Evolutionary conservation across 2,888 invertebrate genomes (phyloP).

Genomic region (Cremastinae sp.): DNA sequence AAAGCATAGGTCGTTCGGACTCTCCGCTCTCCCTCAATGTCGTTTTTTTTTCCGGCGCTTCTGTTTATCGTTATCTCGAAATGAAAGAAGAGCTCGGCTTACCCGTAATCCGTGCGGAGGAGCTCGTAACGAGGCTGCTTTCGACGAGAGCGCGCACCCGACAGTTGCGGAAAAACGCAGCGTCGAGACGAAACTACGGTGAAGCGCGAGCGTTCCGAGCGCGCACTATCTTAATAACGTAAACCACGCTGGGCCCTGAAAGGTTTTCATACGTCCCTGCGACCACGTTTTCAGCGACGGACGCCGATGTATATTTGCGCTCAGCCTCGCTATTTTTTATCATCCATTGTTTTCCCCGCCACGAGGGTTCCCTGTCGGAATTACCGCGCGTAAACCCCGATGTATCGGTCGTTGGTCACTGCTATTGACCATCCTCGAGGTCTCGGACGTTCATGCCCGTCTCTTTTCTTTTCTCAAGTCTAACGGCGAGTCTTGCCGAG

Average conservation of each 20-base stretch:
- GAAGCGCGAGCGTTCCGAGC: conserved; percentile 12
- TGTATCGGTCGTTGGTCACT: conserved; percentile 5
- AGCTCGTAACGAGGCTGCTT: conserved; percentile 35
- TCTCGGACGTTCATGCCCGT: not conserved
- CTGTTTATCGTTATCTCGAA: conserved; percentile 28
- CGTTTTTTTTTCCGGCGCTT: not conserved
- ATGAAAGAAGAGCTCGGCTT: conserved; percentile 27
- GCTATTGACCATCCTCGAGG: not conserved
- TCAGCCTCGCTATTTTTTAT: not conserved
- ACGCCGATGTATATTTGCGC: not conserved
- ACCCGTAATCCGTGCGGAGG: conserved; percentile 47
- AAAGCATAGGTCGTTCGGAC: too few species aligned
- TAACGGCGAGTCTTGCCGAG: not conserved
- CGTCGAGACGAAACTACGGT: conserved; percentile 6
- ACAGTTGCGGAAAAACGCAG: conserved; percentile 38
- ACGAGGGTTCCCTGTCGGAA: conserved; percentile 9
- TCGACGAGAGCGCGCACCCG: conserved; percentile 57
- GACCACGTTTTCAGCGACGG: conserved; percentile 46
- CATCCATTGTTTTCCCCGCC: conserved; percentile 11
- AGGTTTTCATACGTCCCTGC: conserved; percentile 51
- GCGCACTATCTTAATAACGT: conserved; percentile 20
- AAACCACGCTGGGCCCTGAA: conserved; percentile 16
- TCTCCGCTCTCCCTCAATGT: conserved; percentile 27
- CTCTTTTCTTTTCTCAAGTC: not conserved
- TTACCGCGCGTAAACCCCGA: conserved; percentile 12